Base-by-base conservation (phyloP, 1,140 invertebrate species). In the Ceratitis capitata region DNA sequence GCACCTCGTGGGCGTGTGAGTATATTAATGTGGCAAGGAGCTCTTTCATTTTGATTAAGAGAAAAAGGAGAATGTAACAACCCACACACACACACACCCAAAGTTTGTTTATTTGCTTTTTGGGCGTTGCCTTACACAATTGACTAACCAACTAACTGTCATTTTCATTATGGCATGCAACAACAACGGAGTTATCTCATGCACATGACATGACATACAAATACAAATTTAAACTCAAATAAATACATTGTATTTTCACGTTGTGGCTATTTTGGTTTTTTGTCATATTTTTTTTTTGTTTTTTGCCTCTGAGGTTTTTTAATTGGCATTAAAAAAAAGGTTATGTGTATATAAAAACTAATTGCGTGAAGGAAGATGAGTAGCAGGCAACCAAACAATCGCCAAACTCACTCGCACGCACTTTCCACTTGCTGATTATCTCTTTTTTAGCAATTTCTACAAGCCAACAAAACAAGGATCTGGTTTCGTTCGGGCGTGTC, bases 121-220 rank as follows among this genome's bases (percentile, higher is more conserved):
- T 45, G 69, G 69, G 69, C 69, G 69, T 78, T 78, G 69, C 39
- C 69, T 23, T 39, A 10, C 39, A 9, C 19, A 78, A 45, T 45
- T 78, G 39, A 78, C 69, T 78, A 78, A 78, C 69, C 69, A 19
- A 78, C 51, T 56, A 19, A 56, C 69, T 78, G 39, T 78, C 69
- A 35, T 78, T 78, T 78, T 78, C 45, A 78, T 78, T 78, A 39
- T 78, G 69, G 35, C 69, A 19, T 45, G 39, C 35, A 7, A 26
- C 39, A 39, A n/a, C 19, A 9, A n/a, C 4, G 23, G n/a, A 12
- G 4, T 23, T n/a, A 19, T 39, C 7, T 3, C 39, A 45, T n/a
- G 4, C 69, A 78, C n/a, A 74, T 78, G 29, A 42, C 35, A 16
- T 42, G n/a, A 23, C 26, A 64, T 56, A 6, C 26, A 16, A 64